phyloP scores from a whole-genome alignment of 2,888 invertebrate genomes.

The Drosophila algonquin region DNA sequence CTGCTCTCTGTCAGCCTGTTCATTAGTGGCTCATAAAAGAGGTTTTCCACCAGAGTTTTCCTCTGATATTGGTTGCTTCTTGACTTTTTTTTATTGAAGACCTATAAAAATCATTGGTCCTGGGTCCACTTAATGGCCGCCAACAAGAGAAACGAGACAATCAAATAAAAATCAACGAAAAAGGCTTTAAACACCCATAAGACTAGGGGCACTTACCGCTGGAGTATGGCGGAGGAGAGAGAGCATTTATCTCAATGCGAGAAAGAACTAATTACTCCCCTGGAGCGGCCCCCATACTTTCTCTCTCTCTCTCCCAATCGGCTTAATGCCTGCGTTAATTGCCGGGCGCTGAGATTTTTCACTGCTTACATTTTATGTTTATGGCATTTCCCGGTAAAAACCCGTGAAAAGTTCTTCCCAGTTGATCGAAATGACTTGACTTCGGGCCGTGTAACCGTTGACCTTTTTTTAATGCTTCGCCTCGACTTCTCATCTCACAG shows the following conservation, averaged over 20 bases:
- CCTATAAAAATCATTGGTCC: conserved; percentile 61
- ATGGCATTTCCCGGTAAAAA: conserved; percentile 69
- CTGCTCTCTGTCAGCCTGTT: conserved; percentile 28
- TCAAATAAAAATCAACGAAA: conserved; percentile 75
- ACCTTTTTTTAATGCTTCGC: conserved; percentile 35
- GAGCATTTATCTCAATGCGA: conserved; percentile 33
- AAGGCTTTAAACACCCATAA: conserved; percentile 71
- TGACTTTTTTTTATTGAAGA: conserved; percentile 59
- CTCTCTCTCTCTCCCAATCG: conserved; percentile 23
- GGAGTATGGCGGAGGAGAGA: conserved; percentile 10
- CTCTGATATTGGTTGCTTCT: conserved; percentile 40
- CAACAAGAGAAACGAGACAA: conserved; percentile 52
- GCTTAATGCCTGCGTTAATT: conserved; percentile 73
- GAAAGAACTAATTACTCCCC: conserved; percentile 81
- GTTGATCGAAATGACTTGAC: conserved; percentile 21
- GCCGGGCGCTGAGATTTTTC: conserved; percentile 61
- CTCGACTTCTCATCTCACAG: conserved; percentile 38
- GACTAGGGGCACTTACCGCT: conserved; percentile 72
- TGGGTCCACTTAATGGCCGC: conserved; percentile 64
- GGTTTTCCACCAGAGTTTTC: conserved; percentile 18
- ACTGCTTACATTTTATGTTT: conserved; percentile 59
- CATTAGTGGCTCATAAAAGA: conserved; percentile 66
- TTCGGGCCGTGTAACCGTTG: conserved; percentile 19
- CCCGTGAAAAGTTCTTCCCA: conserved; percentile 70
- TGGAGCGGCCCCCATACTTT: conserved; percentile 50